Conservation (phyloP, 2,113 vertebrate species). For the Podarcis muralis region DNA sequence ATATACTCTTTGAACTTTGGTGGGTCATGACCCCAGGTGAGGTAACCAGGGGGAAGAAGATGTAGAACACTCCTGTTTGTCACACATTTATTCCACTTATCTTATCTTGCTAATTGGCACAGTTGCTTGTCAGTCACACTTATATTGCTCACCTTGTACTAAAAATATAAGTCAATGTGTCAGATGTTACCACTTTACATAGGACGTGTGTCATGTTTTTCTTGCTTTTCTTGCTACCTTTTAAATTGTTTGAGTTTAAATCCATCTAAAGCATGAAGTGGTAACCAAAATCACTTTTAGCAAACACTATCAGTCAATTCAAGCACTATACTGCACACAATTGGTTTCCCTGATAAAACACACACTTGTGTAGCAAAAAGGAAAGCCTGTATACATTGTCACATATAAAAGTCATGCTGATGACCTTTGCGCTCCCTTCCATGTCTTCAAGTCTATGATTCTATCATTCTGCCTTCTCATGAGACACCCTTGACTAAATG, state of each 20-base stretch:
- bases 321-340: neutral
- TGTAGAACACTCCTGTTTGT: neutral
- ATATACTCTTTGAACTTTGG: neutral
- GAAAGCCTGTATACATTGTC: neutral
- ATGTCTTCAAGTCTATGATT: no score
- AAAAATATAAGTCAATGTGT: neutral
- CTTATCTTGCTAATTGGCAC: neutral
- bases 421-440: neutral
- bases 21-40: conserved; percentile 26
- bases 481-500: no score
- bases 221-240: neutral
- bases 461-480: no score
- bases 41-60: conserved; percentile 12
- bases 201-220: neutral
- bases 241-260: neutral
- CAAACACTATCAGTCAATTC: neutral
- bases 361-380: neutral
- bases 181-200: neutral
- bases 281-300: neutral
- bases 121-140: conserved; percentile 1
- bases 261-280: neutral
- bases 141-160: neutral
- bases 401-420: neutral
- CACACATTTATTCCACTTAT: neutral
- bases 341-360: neutral